Conservation (phyloP, 2,888 invertebrate species). For the Megamerina dolium region DNA sequence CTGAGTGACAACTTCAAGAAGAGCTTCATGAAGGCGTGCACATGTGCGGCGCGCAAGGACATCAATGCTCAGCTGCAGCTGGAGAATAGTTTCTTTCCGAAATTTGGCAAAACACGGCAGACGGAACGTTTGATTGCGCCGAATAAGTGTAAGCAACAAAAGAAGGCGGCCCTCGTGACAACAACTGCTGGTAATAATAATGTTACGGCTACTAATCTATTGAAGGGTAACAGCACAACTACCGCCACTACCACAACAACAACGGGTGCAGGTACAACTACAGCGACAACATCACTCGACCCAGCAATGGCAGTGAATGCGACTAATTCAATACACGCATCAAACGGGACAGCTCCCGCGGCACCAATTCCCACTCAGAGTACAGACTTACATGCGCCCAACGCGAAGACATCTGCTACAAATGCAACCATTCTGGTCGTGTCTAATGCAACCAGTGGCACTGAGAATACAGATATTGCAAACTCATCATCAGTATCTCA, state of each 20-base stretch:
- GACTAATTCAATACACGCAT: slow-evolving; percentile 1
- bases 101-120: slow-evolving; percentile 41
- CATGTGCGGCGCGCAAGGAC: slow-evolving; percentile 80
- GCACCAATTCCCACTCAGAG: neutral
- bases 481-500: too few relatives aligned
- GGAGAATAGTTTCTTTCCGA: slow-evolving; percentile 78
- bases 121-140: slow-evolving; percentile 30
- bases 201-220: too few relatives aligned
- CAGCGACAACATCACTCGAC: slow-evolving; percentile 24
- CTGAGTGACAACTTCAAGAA: slow-evolving; percentile 92
- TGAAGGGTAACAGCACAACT: too few relatives aligned
- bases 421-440: slow-evolving; percentile 22
- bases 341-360: too few relatives aligned
- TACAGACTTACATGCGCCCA: slow-evolving; percentile 1
- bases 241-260: slow-evolving; percentile 21
- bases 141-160: slow-evolving; percentile 30
- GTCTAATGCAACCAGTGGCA: slow-evolving; percentile 1
- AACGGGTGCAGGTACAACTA: slow-evolving; percentile 17
- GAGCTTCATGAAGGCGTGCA: slow-evolving; percentile 84
- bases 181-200: slow-evolving; percentile 24
- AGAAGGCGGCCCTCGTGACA: slow-evolving; percentile 25
- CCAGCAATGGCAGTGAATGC: slow-evolving; percentile 18
- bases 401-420: neutral
- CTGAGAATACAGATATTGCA: slow-evolving; percentile 11
- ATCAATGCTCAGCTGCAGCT: slow-evolving; percentile 79